A percentile compares a stretch with the other conserved stretches of the same genome.
These are phyloP conservation scores for Anableps anableps DNA, from an alignment of 2,797 vertebrate species.

Conservation along the genomic window DNA sequence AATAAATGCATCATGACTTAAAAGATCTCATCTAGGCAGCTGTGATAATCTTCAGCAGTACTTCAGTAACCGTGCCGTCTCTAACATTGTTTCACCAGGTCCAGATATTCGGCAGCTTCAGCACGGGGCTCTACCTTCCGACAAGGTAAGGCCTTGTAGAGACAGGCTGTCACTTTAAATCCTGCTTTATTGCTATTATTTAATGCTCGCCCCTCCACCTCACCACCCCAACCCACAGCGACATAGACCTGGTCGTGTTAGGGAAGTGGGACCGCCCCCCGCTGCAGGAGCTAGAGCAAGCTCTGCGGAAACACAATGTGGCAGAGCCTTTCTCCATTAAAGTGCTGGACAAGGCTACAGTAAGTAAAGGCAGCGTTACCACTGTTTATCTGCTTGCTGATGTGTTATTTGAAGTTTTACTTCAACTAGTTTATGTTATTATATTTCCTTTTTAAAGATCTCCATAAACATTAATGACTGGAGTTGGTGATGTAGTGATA, in stretches of 20 bases:
- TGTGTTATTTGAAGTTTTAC: not conserved
- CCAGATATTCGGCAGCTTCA: slow-evolving; percentile 98
- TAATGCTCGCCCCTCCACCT: slow-evolving; percentile 28
- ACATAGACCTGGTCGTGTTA: slow-evolving; percentile 98
- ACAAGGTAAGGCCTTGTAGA: slow-evolving; percentile 87
- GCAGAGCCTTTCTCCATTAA: slow-evolving; percentile 96
- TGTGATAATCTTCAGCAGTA: not conserved
- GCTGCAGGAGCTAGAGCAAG: slow-evolving; percentile 93
- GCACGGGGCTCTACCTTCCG: slow-evolving; percentile 96
- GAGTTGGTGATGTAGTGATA: not conserved
- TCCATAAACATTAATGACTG: no score
- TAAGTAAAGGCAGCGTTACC: slow-evolving; percentile 71
- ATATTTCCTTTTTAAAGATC: not conserved
- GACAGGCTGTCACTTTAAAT: not conserved
- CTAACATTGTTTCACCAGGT: slow-evolving; percentile 80
- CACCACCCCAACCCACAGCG: slow-evolving; percentile 78
- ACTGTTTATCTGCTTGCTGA: not conserved
- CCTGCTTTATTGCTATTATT: not conserved
- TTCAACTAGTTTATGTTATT: not conserved
- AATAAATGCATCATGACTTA: slow-evolving; percentile 18
- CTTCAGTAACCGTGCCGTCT: not conserved
- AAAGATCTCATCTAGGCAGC: not conserved
- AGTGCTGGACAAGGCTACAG: slow-evolving; percentile 98
- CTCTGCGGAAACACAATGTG: slow-evolving; percentile 92
- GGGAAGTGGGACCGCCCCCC: slow-evolving; percentile 97